Percentiles rank a stretch among this genome's conserved stretches.
Conservation (phyloP, 2,888 invertebrate species). For the Temnothorax rugatulus region DNA sequence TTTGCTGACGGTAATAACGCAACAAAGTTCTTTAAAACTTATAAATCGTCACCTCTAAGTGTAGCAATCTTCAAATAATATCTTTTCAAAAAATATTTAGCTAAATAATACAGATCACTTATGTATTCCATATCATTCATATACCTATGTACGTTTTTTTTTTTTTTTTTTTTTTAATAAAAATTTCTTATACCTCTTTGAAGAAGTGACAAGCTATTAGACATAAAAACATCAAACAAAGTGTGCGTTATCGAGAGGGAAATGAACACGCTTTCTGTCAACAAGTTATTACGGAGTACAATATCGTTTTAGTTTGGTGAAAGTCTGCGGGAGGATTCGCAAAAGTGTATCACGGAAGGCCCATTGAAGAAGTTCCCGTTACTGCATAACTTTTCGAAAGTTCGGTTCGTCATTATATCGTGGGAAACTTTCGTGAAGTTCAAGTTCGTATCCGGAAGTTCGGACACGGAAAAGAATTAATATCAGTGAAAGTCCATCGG, state of each 20-base stretch:
- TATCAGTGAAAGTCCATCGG: constrained; percentile 68
- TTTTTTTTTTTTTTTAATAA: not conserved
- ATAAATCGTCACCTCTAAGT: not conserved
- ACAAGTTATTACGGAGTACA: constrained; percentile 62
- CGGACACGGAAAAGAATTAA: constrained; percentile 70
- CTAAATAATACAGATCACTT: not conserved
- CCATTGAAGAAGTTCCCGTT: constrained; percentile 75
- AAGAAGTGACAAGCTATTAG: constrained; percentile 10
- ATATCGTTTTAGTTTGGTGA: constrained; percentile 56
- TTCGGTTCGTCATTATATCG: constrained; percentile 76
- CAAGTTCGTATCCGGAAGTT: constrained; percentile 76
- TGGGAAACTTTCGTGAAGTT: constrained; percentile 71
- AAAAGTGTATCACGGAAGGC: constrained; percentile 73
- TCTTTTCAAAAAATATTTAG: not conserved
- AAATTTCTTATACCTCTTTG: not conserved
- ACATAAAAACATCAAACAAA: not conserved
- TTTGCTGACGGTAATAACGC: constrained; percentile 12
- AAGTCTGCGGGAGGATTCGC: constrained; percentile 66
- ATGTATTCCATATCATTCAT: not conserved
- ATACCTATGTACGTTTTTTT: not conserved
- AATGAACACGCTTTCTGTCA: constrained; percentile 45
- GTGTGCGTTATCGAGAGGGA: constrained; percentile 45
- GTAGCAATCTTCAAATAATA: constrained; percentile 1
- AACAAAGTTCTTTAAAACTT: not conserved
- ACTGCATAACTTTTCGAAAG: constrained; percentile 76